phyloP scores from a whole-genome alignment of 2,888 invertebrate genomes.

The Epirrita christyi region DNA sequence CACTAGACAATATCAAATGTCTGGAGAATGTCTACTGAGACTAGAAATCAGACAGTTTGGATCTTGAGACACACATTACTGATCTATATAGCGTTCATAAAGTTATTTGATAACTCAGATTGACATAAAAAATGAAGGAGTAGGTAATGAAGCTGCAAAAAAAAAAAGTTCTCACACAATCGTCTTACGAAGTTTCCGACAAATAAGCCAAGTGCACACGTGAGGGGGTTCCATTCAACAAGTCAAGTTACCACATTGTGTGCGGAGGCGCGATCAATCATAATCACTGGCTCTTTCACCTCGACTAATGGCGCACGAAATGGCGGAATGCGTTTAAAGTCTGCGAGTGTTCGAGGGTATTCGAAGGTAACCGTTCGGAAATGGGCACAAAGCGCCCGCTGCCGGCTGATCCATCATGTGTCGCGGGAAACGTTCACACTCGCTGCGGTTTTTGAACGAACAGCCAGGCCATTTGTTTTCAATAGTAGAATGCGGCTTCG shows the following conservation, averaged over 20 bases:
- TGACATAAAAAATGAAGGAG: constrained; percentile 40
- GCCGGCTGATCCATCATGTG: constrained; percentile 77
- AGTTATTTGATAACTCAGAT: not conserved
- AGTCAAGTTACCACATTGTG: constrained; percentile 73
- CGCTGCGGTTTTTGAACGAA: constrained; percentile 36
- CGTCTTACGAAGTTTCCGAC: constrained; percentile 57
- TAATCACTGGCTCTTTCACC: constrained; percentile 82
- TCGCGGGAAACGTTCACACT: constrained; percentile 44
- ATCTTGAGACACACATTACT: constrained; percentile 8
- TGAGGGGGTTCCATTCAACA: constrained; percentile 76
- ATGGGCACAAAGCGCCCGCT: constrained; percentile 69
- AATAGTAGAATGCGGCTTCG: constrained; percentile 31
- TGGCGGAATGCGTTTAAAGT: constrained; percentile 81
- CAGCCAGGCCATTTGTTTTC: constrained; percentile 28
- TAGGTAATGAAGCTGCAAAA: constrained; percentile 43
- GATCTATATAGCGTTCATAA: no score
- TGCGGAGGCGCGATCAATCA: constrained; percentile 75
- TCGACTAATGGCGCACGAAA: constrained; percentile 83
- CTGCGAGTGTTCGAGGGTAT: constrained; percentile 71
- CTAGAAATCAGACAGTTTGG: constrained; percentile 13
- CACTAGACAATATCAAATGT: constrained; percentile 37
- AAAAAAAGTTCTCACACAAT: constrained; percentile 40
- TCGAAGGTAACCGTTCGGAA: constrained; percentile 81
- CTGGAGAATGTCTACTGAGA: constrained; percentile 27
- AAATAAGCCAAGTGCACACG: constrained; percentile 70